Conservation (phyloP, 2,113 vertebrate genomes). For the Dicerorhinus sumatrensis region DNA sequence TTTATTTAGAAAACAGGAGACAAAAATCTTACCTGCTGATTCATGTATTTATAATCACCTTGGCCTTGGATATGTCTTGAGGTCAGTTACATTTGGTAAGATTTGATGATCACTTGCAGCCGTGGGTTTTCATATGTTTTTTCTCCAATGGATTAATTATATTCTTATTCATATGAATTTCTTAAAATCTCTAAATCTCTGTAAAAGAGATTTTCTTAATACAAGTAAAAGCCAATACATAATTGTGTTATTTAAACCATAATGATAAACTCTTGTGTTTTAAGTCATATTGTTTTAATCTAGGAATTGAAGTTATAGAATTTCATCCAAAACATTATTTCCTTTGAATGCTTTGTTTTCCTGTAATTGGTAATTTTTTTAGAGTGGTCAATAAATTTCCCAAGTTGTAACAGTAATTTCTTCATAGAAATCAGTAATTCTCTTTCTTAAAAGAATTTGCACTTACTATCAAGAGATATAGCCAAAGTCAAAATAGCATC, state of each 20-base stretch:
- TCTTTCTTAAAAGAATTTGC: not conserved
- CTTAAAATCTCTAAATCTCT: not conserved
- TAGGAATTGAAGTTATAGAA: not conserved
- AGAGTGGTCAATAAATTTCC: not conserved
- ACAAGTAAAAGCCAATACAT: not conserved
- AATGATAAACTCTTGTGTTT: not conserved
- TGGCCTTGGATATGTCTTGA: not conserved
- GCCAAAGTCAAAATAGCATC: not conserved
- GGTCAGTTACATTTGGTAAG: not conserved
- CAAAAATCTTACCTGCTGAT: not conserved
- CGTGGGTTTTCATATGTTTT: not conserved
- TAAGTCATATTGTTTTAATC: not conserved
- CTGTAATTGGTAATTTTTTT: not conserved
- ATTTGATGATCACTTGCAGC: not conserved
- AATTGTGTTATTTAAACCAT: not conserved
- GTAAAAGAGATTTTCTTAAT: not conserved
- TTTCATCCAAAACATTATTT: not conserved
- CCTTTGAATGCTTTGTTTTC: conserved; percentile 10
- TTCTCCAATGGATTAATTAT: not conserved
- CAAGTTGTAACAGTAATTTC: not conserved
- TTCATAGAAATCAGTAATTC: not conserved
- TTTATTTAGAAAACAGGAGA: not conserved
- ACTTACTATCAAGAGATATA: not conserved
- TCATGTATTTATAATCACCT: not conserved
- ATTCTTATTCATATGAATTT: not conserved